Evolutionary conservation across 1,140 invertebrate species (phyloP).

Genomic region (Lanistes nyassanus): DNA sequence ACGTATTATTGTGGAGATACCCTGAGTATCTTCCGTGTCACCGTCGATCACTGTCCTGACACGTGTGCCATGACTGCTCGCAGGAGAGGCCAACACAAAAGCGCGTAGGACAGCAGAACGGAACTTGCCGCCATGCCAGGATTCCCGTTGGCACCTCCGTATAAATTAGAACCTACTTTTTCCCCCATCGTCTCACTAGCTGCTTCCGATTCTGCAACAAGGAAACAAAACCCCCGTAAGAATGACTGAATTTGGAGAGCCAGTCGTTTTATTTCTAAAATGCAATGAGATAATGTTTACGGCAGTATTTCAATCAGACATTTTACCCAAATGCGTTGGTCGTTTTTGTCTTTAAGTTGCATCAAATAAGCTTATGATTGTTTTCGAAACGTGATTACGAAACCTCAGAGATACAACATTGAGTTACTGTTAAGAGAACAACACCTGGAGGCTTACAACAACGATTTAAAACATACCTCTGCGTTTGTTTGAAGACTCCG

Average conservation of each 20-base stretch:
- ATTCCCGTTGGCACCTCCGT: background rate
- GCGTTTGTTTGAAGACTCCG: background rate
- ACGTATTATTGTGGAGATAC: too few species aligned
- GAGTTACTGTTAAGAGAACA: background rate
- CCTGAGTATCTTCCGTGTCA: too few species aligned
- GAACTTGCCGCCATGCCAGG: background rate
- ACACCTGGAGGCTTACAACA: background rate
- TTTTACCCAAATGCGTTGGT: too few species aligned
- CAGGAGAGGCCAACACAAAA: background rate
- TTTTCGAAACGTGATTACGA: background rate
- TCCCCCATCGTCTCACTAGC: background rate
- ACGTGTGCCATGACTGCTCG: background rate
- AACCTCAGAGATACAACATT: background rate
- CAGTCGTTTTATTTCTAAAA: too few species aligned
- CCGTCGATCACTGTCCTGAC: background rate
- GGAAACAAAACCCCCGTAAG: background rate
- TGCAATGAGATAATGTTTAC: too few species aligned
- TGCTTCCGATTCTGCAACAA: background rate
- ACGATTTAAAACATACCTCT: background rate
- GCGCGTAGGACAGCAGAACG: background rate
- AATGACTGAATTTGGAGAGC: background rate
- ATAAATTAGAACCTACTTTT: background rate
- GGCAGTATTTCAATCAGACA: too few species aligned
- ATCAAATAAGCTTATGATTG: too few species aligned
- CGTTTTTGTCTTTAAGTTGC: too few species aligned